These are phyloP conservation scores for Maniola jurtina DNA, from an alignment of 1,140 invertebrate species.

Conservation along the genomic window DNA sequence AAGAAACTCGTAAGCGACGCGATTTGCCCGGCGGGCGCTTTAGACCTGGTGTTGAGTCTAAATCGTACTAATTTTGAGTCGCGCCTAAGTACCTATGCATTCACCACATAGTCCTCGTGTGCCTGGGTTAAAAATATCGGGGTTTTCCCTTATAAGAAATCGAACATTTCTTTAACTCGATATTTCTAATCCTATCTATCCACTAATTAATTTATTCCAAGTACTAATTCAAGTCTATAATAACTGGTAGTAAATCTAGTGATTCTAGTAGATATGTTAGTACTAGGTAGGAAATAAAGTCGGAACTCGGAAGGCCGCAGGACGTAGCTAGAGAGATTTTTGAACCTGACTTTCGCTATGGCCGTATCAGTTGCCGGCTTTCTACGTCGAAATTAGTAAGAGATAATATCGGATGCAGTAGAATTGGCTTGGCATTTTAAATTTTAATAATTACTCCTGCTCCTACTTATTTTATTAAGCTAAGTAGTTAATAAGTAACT, in stretches of 20 bases:
- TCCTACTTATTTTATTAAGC: too few relatives aligned
- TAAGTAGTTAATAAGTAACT: too few relatives aligned
- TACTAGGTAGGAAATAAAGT: constrained; percentile 14
- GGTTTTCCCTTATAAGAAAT: background rate
- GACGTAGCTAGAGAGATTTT: constrained; percentile 43
- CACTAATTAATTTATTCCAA: background rate
- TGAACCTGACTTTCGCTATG: constrained; percentile 59
- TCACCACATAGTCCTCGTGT: background rate
- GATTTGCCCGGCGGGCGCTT: too few relatives aligned
- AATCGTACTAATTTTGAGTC: too few relatives aligned
- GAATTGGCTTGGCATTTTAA: background rate
- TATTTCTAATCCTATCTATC: background rate
- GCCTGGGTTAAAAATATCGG: background rate
- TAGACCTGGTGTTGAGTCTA: too few relatives aligned
- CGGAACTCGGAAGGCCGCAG: constrained; percentile 33
- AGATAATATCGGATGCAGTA: background rate
- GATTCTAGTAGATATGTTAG: background rate
- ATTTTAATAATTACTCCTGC: too few relatives aligned
- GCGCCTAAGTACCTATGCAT: too few relatives aligned
- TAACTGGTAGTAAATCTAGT: background rate
- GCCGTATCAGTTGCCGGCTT: constrained; percentile 16
- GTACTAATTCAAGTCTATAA: background rate
- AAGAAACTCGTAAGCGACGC: too few relatives aligned
- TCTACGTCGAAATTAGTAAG: constrained; percentile 30
- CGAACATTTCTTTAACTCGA: background rate